Evolutionary conservation across 2,888 invertebrate species (phyloP).

Genomic region (Rhingia campestris): DNA sequence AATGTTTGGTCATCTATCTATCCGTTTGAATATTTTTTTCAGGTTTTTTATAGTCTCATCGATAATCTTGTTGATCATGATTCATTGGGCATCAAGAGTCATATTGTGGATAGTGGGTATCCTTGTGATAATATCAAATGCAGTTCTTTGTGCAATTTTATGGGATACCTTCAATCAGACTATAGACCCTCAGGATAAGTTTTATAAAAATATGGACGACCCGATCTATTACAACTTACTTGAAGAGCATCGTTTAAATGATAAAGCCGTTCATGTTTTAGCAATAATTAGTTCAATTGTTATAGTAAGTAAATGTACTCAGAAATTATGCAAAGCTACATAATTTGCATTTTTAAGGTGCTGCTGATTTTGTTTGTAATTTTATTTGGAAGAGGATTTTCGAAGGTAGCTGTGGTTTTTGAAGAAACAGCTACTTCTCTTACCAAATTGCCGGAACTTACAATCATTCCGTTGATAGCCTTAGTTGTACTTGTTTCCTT

Average conservation of each 20-base stretch:
- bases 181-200: conserved; percentile 82
- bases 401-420: conserved; percentile 92
- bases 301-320: conserved; percentile 84
- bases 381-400: conserved; percentile 90
- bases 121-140: conserved; percentile 88
- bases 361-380: conserved; percentile 89
- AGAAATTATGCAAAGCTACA: not conserved
- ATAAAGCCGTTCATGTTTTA: conserved; percentile 91
- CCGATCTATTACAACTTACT: conserved; percentile 82
- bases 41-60: conserved; percentile 88
- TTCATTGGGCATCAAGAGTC: conserved; percentile 91
- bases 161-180: conserved; percentile 95
- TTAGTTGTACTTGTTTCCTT: conserved; percentile 90
- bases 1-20: not conserved
- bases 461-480: conserved; percentile 92
- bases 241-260: conserved; percentile 92
- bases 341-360: conserved; percentile 65
- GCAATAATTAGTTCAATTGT: conserved; percentile 94
- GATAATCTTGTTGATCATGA: conserved; percentile 90
- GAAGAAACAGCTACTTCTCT: conserved; percentile 94
- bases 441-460: conserved; percentile 90
- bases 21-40: not conserved
- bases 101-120: conserved; percentile 95
- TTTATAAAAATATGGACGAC: conserved; percentile 29
- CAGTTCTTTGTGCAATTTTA: conserved; percentile 89